Conservation (phyloP, 2,113 vertebrate species). For the Willisornis vidua region DNA sequence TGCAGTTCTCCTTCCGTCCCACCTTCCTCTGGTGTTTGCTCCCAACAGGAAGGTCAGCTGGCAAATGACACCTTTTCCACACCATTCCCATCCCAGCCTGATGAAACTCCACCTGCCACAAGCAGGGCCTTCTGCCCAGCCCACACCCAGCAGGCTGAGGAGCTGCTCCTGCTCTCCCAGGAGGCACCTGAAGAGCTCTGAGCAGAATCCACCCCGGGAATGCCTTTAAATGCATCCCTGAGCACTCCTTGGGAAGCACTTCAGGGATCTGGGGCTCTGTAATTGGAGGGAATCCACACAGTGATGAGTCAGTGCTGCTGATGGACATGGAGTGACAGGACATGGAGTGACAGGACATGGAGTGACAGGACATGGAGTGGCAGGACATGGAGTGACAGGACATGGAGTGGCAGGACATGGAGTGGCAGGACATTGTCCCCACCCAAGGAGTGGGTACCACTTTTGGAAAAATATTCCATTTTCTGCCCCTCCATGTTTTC, state of each 20-base stretch:
- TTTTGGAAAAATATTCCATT: background rate
- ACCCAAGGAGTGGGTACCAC: rapidly evolving
- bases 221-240: background rate
- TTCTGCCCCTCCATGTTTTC: background rate
- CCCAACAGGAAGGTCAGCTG: background rate
- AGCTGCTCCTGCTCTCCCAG: background rate
- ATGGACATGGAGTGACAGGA: background rate
- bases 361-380: background rate
- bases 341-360: background rate
- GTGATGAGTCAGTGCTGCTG: background rate
- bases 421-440: background rate
- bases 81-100: background rate
- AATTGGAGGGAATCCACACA: background rate
- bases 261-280: background rate
- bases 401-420: background rate
- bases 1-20: background rate
- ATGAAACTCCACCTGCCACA: background rate
- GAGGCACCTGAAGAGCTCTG: background rate
- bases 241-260: background rate
- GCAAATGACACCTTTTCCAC: background rate
- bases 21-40: background rate
- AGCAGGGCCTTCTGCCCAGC: background rate
- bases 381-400: background rate
- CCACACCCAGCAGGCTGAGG: background rate
- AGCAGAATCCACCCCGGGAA: background rate